These are phyloP conservation scores for Melitaea cinxia DNA, from an alignment of 1,140 invertebrate genomes.

Conservation along the genomic window DNA sequence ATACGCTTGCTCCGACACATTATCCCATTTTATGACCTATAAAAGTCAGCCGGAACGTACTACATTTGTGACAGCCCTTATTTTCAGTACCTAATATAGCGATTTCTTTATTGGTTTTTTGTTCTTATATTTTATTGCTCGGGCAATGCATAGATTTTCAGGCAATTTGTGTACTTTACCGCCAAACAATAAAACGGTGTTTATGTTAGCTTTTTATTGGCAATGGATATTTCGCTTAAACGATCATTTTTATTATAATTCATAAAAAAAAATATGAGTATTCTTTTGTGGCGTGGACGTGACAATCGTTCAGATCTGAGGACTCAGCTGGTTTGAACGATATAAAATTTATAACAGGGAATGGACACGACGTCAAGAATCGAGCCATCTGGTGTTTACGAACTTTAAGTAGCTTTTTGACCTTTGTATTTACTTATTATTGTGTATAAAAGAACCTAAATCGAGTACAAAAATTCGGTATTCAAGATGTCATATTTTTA, in stretches of 20 bases:
- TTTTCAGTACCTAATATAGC: constrained; percentile 60
- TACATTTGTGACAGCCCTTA: constrained; percentile 70
- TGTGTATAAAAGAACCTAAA: background rate
- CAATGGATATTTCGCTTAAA: constrained; percentile 63
- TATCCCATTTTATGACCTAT: constrained; percentile 80
- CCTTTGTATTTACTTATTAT: background rate
- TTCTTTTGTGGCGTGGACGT: constrained; percentile 46
- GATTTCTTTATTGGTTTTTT: constrained; percentile 46
- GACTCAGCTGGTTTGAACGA: constrained; percentile 33
- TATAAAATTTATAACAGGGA: constrained; percentile 26
- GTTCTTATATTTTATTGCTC: constrained; percentile 68
- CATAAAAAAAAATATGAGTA: constrained; percentile 67
- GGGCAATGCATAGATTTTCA: constrained; percentile 70
- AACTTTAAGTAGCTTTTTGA: no score
- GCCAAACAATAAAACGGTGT: constrained; percentile 66
- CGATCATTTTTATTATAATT: constrained; percentile 67
- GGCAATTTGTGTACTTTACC: constrained; percentile 69
- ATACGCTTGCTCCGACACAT: constrained; percentile 77
- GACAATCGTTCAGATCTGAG: constrained; percentile 41
- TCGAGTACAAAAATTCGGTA: no score
- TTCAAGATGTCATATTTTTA: no score
- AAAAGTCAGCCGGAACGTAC: constrained; percentile 76
- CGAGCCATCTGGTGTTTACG: constrained; percentile 1
- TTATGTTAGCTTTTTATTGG: constrained; percentile 58
- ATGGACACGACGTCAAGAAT: constrained; percentile 1